Conservation (phyloP, 1,140 invertebrate genomes). For the Cotesia vestalis region DNA sequence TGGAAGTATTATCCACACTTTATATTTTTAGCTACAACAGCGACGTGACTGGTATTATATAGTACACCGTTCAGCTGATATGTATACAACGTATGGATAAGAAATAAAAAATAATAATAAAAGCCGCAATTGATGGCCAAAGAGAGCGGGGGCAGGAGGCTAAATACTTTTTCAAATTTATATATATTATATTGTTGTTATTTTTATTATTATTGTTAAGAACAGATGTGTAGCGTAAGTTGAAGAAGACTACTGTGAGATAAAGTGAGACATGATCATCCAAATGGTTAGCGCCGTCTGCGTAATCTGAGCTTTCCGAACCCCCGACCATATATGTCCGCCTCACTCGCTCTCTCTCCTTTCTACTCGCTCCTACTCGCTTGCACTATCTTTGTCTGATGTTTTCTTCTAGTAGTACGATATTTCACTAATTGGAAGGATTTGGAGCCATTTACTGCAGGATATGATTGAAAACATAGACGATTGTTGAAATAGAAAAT, state of each 20-base stretch:
- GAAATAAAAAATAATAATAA: background rate
- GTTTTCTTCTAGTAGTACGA: no score
- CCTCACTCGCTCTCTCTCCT: constrained; percentile 48
- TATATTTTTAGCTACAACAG: constrained; percentile 52
- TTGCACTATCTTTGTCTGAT: constrained; percentile 42
- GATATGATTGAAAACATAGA: no score
- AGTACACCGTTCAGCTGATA: background rate
- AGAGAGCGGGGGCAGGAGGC: background rate
- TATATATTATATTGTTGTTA: no score
- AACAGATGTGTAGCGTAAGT: no score
- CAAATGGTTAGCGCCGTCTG: constrained; percentile 58
- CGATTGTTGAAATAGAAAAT: no score
- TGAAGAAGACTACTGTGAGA: background rate
- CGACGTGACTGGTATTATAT: constrained; percentile 1
- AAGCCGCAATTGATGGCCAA: background rate
- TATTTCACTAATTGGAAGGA: no score
- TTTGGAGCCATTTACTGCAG: no score
- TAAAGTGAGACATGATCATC: constrained; percentile 47
- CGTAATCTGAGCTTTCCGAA: constrained; percentile 62
- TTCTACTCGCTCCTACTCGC: constrained; percentile 33
- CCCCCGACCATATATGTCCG: constrained; percentile 66
- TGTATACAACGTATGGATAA: background rate
- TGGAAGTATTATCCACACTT: constrained; percentile 32
- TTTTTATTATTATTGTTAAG: no score
- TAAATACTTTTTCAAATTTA: background rate